Base-by-base conservation (phyloP, 2,797 vertebrate genomes). In the Microtus obscurus region DNA sequence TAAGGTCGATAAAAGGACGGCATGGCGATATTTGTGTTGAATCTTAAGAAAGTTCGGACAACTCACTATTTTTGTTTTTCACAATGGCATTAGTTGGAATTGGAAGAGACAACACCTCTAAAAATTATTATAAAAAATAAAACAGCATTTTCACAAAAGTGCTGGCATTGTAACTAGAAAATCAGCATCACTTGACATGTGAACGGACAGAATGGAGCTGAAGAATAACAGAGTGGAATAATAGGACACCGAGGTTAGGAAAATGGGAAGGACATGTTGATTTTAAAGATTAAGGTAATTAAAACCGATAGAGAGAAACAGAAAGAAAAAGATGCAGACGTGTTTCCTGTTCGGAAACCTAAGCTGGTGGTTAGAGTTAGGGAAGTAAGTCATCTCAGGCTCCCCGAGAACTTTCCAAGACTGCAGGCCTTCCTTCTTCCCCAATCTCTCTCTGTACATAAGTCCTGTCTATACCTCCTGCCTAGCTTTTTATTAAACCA, bases 51-150 rank as follows among this genome's bases (percentile, higher is more conserved):
- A 93, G 74, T 93, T 51, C 82, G n/a, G 29, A 78, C 77, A 94
- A 77, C 88, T 94, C 45, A 29, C 40, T 31, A 40, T 69, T 91
- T 80, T 2, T 0, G 10, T 65, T 59, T 53, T 65, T 48, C 2
- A 91, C 85, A 95, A 25, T 74, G 48, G 65, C 34, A 37, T 37
- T 63, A 78, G 45, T 27, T 37, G 51, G 34, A 71, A 69, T 53
- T 78, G 29, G 19, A 85, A 67, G 23, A 85, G 29, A 67, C 34
- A 85, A 8, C 13, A 78, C 34, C 12, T 23, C 34, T 91, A 79
- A 94, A 71, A 67, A 74, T n/a, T 63, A 90, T n/a, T 87, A 53
- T 23, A 56, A 27, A 91, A 91, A 89, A 5, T 53, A 79, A 95
- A 89, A 23, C 14, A 69, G 4, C 17, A 56, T 63, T 91, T 79